phyloP scores from a whole-genome alignment of 2,113 vertebrate species.

The Eidolon helvum region DNA sequence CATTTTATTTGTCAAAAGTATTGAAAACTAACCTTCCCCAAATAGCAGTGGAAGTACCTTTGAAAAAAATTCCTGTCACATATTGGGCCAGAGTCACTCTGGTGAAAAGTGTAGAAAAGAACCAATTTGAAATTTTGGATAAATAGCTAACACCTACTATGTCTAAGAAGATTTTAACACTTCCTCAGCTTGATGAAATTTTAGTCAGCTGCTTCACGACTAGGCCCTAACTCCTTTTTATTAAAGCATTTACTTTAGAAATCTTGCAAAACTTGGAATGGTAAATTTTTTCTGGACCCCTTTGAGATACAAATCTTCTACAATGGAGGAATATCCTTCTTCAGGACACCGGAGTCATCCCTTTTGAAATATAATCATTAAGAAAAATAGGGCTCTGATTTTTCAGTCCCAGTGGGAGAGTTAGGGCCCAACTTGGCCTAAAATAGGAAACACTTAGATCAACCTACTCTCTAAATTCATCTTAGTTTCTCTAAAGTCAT shows the following conservation, averaged over 20 bases:
- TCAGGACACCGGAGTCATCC: not conserved
- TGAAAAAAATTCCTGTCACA: not conserved
- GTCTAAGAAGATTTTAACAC: not conserved
- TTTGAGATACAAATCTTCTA: not conserved
- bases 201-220: not conserved
- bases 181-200: not conserved
- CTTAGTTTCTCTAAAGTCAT: not conserved
- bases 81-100: not conserved
- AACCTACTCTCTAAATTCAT: not conserved
- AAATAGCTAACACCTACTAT: not conserved
- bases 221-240: not conserved
- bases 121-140: not conserved
- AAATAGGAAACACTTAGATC: not conserved
- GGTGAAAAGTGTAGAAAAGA: not conserved
- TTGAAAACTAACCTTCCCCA: not conserved
- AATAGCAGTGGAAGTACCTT: not conserved
- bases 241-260: not conserved
- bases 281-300: not conserved
- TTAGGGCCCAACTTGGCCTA: not conserved
- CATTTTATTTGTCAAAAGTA: conserved; percentile 13
- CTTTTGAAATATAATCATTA: not conserved
- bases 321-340: not conserved
- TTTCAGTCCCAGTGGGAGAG: not conserved
- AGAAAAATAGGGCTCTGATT: not conserved
- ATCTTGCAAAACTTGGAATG: not conserved